These are phyloP conservation scores for Zophobas atratus DNA, from an alignment of 1,140 invertebrate genomes.

Conservation along the genomic window DNA sequence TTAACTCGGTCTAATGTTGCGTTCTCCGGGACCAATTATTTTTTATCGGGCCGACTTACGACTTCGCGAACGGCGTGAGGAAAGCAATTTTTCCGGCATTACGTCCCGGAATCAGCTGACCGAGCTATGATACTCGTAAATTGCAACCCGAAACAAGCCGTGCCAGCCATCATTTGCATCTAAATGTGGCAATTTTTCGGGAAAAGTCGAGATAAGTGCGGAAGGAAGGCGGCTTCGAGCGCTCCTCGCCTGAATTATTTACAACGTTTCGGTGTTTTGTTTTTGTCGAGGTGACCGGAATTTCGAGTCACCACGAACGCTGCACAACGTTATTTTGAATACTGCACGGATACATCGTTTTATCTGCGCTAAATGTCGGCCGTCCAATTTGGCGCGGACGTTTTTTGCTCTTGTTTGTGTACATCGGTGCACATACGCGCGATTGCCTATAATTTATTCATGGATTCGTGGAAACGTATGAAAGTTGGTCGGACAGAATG, in stretches of 20 bases:
- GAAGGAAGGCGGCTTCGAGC: slow-evolving; percentile 19
- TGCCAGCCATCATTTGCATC: slow-evolving; percentile 30
- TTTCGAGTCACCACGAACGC: neutral
- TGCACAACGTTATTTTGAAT: no score
- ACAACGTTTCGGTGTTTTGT: slow-evolving; percentile 22
- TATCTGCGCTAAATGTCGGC: neutral
- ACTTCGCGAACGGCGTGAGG: slow-evolving; percentile 14
- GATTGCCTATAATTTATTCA: slow-evolving; percentile 3
- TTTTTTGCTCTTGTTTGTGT: no score
- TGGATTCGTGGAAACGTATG: slow-evolving; percentile 4
- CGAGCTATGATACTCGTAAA: slow-evolving; percentile 29
- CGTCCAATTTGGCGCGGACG: no score
- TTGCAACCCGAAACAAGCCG: slow-evolving; percentile 40
- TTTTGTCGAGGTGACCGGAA: slow-evolving; percentile 9
- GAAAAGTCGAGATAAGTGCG: slow-evolving; percentile 38
- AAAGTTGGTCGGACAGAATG: neutral
- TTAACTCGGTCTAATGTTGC: slow-evolving; percentile 9
- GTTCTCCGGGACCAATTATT: slow-evolving; percentile 33
- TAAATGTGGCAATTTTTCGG: slow-evolving; percentile 40
- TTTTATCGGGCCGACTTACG: slow-evolving; percentile 28
- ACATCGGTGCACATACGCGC: neutral
- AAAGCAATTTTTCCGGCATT: slow-evolving; percentile 36
- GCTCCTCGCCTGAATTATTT: slow-evolving; percentile 28
- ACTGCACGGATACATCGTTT: neutral
- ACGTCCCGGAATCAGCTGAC: slow-evolving; percentile 35